phyloP scores from a whole-genome alignment of 2,797 vertebrate species.

The Notoglanidium macrostoma region DNA sequence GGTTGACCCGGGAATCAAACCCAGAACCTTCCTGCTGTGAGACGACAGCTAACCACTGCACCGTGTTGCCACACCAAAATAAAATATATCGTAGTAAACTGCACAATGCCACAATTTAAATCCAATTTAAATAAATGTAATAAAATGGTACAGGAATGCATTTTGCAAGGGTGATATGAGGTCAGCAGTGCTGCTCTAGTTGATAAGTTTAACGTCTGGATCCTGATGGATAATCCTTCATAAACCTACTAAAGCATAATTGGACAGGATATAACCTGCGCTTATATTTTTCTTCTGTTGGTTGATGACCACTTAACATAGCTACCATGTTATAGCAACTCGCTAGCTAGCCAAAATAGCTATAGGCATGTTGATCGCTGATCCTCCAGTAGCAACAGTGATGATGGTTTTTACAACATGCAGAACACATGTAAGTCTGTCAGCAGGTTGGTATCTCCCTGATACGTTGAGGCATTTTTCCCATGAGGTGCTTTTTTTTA shows the following conservation, averaged over 20 bases:
- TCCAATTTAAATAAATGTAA: not conserved
- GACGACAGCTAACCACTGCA: too few species aligned
- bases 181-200: not conserved
- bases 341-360: not conserved
- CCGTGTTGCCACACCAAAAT: too few species aligned
- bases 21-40: too few species aligned
- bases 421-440: not conserved
- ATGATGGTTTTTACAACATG: not conserved
- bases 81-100: too few species aligned
- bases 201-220: not conserved
- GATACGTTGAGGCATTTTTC: not conserved
- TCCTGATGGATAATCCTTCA: conserved; percentile 4
- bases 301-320: not conserved
- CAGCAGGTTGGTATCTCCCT: not conserved
- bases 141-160: not conserved
- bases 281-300: not conserved
- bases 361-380: too few species aligned
- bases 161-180: not conserved
- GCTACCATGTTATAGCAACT: not conserved
- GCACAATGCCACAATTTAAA: not conserved
- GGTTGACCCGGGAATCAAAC: too few species aligned
- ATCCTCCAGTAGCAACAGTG: too few species aligned
- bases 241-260: not conserved
- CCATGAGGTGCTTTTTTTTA: not conserved
- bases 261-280: not conserved